Evolutionary conservation across 2,888 invertebrate species (phyloP).

Genomic region (Stegana nigrithorax): DNA sequence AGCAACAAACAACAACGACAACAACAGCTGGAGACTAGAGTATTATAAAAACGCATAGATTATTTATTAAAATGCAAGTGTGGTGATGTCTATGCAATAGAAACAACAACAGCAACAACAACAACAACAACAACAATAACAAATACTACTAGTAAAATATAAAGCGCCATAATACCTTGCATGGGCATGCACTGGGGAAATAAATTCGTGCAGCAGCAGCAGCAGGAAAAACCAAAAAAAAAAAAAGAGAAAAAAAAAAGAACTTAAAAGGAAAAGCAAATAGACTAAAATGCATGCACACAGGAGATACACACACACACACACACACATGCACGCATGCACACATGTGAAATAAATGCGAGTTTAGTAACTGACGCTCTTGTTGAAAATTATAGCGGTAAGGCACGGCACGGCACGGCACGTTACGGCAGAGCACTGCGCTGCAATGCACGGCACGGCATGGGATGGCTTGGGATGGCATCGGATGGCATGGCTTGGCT

Average conservation of each 20-base stretch:
- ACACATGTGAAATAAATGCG: neutral
- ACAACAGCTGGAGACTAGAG: too few relatives aligned
- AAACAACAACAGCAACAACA: neutral
- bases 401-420: neutral
- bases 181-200: too few relatives aligned
- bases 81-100: neutral
- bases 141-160: neutral
- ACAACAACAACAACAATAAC: neutral
- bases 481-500: neutral
- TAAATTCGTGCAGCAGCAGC: too few relatives aligned
- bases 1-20: too few relatives aligned
- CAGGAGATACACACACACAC: neutral
- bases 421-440: neutral
- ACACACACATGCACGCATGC: neutral
- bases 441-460: neutral
- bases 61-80: neutral
- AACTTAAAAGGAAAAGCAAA: too few relatives aligned
- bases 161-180: neutral
- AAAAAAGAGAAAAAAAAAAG: too few relatives aligned
- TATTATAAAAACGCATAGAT: too few relatives aligned
- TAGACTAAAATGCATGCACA: too few relatives aligned
- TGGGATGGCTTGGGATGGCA: neutral
- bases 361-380: constrained; percentile 4
- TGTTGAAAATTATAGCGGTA: neutral
- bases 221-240: too few relatives aligned